Conservation (phyloP, 2,888 invertebrate genomes). For the Cabera pusaria region DNA sequence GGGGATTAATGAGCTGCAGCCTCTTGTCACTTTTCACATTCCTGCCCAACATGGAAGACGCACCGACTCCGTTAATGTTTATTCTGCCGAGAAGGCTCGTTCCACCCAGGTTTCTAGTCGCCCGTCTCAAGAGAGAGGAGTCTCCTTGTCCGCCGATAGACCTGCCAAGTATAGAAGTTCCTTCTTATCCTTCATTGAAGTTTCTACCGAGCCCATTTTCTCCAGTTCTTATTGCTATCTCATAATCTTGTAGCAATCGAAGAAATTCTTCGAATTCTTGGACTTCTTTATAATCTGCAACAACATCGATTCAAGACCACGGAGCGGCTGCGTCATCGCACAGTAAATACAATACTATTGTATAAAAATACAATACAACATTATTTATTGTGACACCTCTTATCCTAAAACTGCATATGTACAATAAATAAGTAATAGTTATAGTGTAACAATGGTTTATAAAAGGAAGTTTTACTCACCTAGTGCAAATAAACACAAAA, state of each 20-base stretch:
- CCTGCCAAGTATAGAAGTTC: constrained; percentile 41
- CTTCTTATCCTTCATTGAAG: no score
- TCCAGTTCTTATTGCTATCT: constrained; percentile 43
- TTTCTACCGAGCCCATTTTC: constrained; percentile 36
- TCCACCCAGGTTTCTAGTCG: constrained; percentile 40
- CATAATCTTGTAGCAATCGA: constrained; percentile 56
- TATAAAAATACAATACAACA: no score
- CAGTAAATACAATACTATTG: no score
- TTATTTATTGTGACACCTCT: no score
- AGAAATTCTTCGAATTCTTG: constrained; percentile 63
- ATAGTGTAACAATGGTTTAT: no score
- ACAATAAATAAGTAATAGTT: no score
- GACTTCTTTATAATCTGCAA: constrained; percentile 64
- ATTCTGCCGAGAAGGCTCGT: constrained; percentile 43
- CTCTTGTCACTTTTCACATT: constrained; percentile 41
- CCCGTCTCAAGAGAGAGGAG: constrained; percentile 34
- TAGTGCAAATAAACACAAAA: constrained; percentile 29
- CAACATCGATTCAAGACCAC: constrained; percentile 32
- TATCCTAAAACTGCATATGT: no score
- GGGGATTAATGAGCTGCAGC: constrained; percentile 49
- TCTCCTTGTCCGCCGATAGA: constrained; percentile 41
- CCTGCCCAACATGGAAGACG: constrained; percentile 44
- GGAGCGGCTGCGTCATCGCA: constrained; percentile 27
- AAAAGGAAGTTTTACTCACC: constrained; percentile 48
- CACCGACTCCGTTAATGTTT: constrained; percentile 47